phyloP scores from a whole-genome alignment of 2,888 invertebrate genomes.

The Hirtodrosophila duncani region DNA sequence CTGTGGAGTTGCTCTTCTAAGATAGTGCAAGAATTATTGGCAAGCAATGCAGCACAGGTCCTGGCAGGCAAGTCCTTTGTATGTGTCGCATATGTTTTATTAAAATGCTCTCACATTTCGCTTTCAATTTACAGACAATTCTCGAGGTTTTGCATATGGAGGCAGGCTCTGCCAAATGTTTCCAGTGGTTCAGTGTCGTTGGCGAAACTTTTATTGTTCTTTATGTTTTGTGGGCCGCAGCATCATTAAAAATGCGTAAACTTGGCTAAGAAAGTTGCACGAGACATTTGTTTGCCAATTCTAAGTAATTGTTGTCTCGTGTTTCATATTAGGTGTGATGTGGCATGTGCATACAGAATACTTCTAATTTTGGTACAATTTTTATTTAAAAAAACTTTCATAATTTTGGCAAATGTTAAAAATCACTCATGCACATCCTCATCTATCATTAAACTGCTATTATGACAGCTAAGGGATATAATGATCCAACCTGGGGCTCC shows the following conservation, averaged over 20 bases:
- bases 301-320: conserved; percentile 15
- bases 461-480: no score
- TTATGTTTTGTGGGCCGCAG: conserved; percentile 25
- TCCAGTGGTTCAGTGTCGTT: conserved; percentile 23
- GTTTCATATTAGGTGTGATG: conserved; percentile 1
- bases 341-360: no score
- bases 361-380: no score
- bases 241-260: conserved; percentile 51
- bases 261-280: conserved; percentile 26
- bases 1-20: conserved; percentile 24
- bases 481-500: no score
- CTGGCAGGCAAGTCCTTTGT: conserved; percentile 7
- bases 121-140: conserved; percentile 68
- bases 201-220: conserved; percentile 29
- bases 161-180: neutral
- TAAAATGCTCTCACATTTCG: conserved; percentile 65
- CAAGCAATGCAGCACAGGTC: conserved; percentile 42
- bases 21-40: conserved; percentile 70
- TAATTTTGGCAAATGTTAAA: no score
- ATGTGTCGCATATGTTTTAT: conserved; percentile 64
- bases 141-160: conserved; percentile 29
- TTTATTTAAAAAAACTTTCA: no score
- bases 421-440: no score
- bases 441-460: no score
- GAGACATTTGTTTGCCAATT: conserved; percentile 6